Conservation (phyloP, 2,797 vertebrate genomes). For the Neomorphus geoffroyi region DNA sequence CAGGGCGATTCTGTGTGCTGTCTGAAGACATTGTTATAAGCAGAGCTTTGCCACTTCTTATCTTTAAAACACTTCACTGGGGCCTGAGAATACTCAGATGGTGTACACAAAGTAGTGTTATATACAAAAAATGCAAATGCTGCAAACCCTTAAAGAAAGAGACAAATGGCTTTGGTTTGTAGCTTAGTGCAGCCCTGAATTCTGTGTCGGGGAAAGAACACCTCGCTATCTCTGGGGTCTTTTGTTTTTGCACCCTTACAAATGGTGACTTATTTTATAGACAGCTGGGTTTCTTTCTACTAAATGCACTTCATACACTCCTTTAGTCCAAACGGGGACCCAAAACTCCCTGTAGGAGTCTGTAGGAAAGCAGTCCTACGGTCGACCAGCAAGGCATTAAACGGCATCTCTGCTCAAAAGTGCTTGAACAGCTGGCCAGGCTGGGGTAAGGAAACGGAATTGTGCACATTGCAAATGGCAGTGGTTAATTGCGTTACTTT, state of each 20-base stretch:
- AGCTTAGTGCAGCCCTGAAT: conserved; percentile 26
- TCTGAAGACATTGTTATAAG: conserved; percentile 6
- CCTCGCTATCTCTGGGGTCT: conserved; percentile 19
- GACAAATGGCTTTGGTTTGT: neutral
- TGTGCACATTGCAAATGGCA: conserved; percentile 33
- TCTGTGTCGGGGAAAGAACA: conserved; percentile 25
- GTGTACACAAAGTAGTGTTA: conserved; percentile 2
- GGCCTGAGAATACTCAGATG: conserved; percentile 11
- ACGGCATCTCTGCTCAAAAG: neutral
- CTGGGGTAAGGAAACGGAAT: neutral
- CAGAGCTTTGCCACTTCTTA: neutral
- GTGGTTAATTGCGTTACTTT: conserved; percentile 28
- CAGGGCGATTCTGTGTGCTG: neutral
- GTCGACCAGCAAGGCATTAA: neutral
- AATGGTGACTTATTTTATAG: neutral
- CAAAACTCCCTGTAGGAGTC: neutral
- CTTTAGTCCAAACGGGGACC: neutral
- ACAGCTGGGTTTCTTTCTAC: conserved; percentile 30
- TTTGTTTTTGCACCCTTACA: conserved; percentile 58
- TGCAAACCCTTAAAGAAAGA: conserved; percentile 2
- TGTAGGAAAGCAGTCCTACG: neutral
- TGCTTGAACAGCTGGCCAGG: neutral
- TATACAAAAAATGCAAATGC: conserved; percentile 2
- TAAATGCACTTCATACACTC: conserved; percentile 33
- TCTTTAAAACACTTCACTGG: neutral